Conservation (phyloP, 1,140 invertebrate genomes). For the Wasmannia auropunctata region DNA sequence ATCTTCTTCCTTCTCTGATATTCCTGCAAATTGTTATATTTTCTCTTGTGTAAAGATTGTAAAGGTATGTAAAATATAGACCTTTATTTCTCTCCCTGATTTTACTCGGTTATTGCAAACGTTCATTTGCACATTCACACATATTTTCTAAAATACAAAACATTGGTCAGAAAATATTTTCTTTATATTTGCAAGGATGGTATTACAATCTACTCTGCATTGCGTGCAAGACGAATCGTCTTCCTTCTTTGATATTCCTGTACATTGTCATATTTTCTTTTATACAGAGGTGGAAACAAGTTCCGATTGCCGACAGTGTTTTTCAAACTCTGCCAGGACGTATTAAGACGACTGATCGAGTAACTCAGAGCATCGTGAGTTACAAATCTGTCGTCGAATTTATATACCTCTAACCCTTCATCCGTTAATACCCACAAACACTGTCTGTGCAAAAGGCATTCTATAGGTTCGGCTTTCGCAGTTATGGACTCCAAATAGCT, state of each 20-base stretch:
- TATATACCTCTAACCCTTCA: constrained; percentile 77
- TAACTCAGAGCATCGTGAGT: constrained; percentile 64
- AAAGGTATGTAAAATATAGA: no score
- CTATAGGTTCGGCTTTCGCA: constrained; percentile 82
- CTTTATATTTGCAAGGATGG: constrained; percentile 24
- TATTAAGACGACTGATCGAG: constrained; percentile 79
- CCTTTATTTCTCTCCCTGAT: no score
- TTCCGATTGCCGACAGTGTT: constrained; percentile 65
- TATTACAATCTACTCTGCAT: constrained; percentile 46
- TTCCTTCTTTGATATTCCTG: constrained; percentile 92
- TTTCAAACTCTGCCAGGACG: constrained; percentile 78
- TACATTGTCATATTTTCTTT: constrained; percentile 91
- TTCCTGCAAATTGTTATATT: constrained; percentile 91
- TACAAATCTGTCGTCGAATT: constrained; percentile 76
- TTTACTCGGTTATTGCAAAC: no score
- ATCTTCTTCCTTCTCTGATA: constrained; percentile 91
- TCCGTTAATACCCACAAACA: constrained; percentile 83
- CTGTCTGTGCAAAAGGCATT: constrained; percentile 79
- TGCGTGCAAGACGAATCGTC: constrained; percentile 86
- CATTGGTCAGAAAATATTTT: no score
- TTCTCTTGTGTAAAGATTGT: constrained; percentile 90
- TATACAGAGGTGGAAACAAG: constrained; percentile 88
- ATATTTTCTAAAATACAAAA: no score
- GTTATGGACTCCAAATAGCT: constrained; percentile 74
- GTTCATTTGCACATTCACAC: no score